These are phyloP conservation scores for Amphipoea oculea DNA, from an alignment of 2,888 invertebrate genomes.

Conservation along the genomic window DNA sequence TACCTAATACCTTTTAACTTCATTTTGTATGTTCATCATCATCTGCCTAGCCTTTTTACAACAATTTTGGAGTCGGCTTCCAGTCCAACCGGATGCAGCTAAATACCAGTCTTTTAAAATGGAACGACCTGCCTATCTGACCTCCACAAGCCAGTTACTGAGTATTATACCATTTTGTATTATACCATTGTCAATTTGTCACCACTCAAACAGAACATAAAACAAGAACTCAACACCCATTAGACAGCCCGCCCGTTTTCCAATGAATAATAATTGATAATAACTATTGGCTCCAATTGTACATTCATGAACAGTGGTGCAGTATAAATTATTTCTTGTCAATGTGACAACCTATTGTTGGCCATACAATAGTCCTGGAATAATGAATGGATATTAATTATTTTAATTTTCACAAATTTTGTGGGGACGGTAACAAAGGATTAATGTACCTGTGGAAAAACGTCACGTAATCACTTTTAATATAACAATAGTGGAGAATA, in stretches of 20 bases:
- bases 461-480: neutral
- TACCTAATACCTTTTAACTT: too few relatives aligned
- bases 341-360: slow-evolving; percentile 70
- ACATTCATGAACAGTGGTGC: slow-evolving; percentile 69
- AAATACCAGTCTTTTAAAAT: neutral
- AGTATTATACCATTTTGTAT: neutral
- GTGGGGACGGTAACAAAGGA: slow-evolving; percentile 37
- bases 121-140: neutral
- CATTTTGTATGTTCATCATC: too few relatives aligned
- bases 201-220: slow-evolving; percentile 26
- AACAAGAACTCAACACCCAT: slow-evolving; percentile 21
- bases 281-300: slow-evolving; percentile 52
- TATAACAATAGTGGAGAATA: neutral
- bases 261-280: slow-evolving; percentile 54
- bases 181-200: neutral
- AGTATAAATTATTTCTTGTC: slow-evolving; percentile 73
- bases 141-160: neutral
- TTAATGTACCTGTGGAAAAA: slow-evolving; percentile 23
- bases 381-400: slow-evolving; percentile 71
- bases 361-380: slow-evolving; percentile 67
- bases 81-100: neutral
- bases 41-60: neutral
- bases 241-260: slow-evolving; percentile 24
- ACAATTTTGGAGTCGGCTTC: neutral
- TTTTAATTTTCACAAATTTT: slow-evolving; percentile 63